Evolutionary conservation across 2,888 invertebrate species (phyloP), one percentile per base, ranked within the genome.

Genomic region (Adineta ricciae): DNA sequence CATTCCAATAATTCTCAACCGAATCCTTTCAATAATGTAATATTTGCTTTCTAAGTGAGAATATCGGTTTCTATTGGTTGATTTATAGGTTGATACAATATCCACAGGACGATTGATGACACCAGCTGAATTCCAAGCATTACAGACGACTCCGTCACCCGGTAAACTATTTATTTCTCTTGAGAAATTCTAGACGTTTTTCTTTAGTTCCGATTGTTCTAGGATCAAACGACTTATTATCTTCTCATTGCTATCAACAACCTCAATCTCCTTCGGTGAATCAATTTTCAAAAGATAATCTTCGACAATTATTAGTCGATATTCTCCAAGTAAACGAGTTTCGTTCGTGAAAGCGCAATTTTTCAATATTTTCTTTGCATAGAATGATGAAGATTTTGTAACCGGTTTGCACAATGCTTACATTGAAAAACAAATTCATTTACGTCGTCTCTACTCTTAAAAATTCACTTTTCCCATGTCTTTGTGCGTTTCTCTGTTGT

Each of bases 261-360:
- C 78, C 21, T n/a, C 38, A 41, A 9, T 41, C 41, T 41, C 7
- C 41, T 4, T 41, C 8, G 3, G n/a, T n/a, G 7, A 32, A 64
- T 64, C 2, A 32, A 2, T 36, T 32, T 64, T 78, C 78, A 1
- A 78, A 38, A 78, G 78, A 78, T 41, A 8, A 78, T 78, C 41
- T 78, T 41, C 38, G 41, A 41, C 41, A 78, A 78, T n/a, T 78
- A 41, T 14, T 78, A 24, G 78, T 78, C 41, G n/a, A 78, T 3
- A 78, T 78, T 5, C 41, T 78, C n/a, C 38, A 78, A n/a, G 78
- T 78, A 78, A n/a, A n/a, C n/a, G n/a, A n/a, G n/a, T n/a, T n/a
- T n/a, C n/a, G n/a, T n/a, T n/a, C n/a, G n/a, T n/a, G n/a, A n/a
- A n/a, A n/a, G n/a, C n/a, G n/a, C 4, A 9, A 4, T 8, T 9